Conservation (phyloP, 2,797 vertebrate species). For the Urosaurus nigricauda region DNA sequence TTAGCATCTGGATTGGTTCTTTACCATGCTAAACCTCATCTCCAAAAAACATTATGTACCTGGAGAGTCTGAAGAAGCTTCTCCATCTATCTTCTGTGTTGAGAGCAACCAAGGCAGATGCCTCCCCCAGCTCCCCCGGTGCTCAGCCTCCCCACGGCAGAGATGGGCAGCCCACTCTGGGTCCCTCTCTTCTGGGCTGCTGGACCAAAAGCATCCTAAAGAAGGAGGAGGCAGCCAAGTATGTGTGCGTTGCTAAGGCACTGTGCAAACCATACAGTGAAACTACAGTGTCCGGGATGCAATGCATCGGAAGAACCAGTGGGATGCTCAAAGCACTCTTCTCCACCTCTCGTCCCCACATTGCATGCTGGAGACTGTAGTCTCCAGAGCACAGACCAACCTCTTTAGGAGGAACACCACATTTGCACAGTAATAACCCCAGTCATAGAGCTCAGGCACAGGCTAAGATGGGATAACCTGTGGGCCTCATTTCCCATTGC, state of each 20-base stretch:
- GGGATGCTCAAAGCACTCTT: background rate
- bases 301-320: too few relatives aligned
- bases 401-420: background rate
- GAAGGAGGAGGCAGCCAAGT: background rate
- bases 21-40: too few relatives aligned
- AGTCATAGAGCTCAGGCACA: too few relatives aligned
- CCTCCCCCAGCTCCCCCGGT: background rate
- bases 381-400: background rate
- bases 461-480: background rate
- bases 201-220: background rate
- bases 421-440: too few relatives aligned
- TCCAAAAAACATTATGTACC: too few relatives aligned
- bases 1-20: too few relatives aligned
- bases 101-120: background rate
- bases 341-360: fast-evolving
- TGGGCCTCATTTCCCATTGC: background rate
- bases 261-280: background rate
- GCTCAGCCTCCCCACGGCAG: too few relatives aligned
- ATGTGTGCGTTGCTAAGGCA: background rate
- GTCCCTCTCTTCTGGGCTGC: background rate
- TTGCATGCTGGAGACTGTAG: background rate
- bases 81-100: background rate
- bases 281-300: background rate
- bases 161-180: too few relatives aligned
- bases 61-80: background rate